A percentile compares a stretch with the other conserved stretches of the same genome.
These are phyloP conservation scores for Phocides pigmalion DNA, from an alignment of 1,140 invertebrate species.

Conservation along the genomic window DNA sequence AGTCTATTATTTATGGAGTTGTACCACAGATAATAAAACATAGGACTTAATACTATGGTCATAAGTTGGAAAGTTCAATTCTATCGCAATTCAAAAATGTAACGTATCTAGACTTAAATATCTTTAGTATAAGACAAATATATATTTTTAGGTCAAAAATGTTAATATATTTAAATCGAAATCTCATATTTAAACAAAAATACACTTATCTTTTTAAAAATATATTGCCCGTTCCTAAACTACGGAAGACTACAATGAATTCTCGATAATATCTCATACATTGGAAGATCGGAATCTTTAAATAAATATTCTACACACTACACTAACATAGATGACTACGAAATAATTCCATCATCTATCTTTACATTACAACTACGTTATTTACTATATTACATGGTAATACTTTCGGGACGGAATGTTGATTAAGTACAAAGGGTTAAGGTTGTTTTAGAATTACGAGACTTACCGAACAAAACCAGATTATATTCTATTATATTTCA, in stretches of 20 bases:
- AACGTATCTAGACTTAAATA: not conserved
- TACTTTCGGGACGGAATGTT: conserved; percentile 65
- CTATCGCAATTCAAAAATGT: too few species aligned
- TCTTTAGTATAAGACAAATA: not conserved
- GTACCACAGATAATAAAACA: too few species aligned
- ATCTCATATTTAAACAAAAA: not conserved
- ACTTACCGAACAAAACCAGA: too few species aligned
- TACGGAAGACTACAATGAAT: conserved; percentile 10
- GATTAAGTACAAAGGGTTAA: conserved; percentile 35
- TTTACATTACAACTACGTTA: conserved; percentile 27
- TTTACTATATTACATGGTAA: conserved; percentile 50
- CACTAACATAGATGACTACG: conserved; percentile 33
- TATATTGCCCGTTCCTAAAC: not conserved
- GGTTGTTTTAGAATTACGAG: not conserved
- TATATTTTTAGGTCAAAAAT: conserved; percentile 2
- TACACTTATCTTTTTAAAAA: not conserved
- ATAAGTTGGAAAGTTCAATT: too few species aligned
- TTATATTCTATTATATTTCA: too few species aligned
- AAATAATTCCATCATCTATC: conserved; percentile 26
- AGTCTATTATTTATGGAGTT: too few species aligned
- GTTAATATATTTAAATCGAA: not conserved
- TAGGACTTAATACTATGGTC: too few species aligned
- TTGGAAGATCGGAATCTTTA: conserved; percentile 15
- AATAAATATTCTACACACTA: conserved; percentile 36
- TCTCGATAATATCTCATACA: conserved; percentile 13